Conservation (phyloP, 2,797 vertebrate species). For the Mastacembelus armatus region DNA sequence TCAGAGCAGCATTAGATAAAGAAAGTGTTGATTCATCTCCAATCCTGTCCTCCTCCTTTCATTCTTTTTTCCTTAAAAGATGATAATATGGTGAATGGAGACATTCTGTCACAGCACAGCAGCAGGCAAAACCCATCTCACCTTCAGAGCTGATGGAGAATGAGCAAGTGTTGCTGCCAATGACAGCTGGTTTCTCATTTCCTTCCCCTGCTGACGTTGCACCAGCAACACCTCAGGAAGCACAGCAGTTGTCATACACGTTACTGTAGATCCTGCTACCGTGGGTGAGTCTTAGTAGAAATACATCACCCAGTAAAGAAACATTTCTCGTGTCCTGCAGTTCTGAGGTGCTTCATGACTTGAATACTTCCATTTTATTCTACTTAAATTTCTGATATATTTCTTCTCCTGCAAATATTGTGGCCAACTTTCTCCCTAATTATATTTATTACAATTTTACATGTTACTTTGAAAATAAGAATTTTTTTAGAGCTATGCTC, state of each 20-base stretch:
- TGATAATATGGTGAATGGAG: slow-evolving; percentile 29
- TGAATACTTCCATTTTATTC: background rate
- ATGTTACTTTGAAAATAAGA: no score
- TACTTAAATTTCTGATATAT: no score
- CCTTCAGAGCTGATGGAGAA: slow-evolving; percentile 23
- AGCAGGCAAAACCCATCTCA: slow-evolving; percentile 15
- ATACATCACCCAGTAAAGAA: no score
- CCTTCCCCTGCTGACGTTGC: slow-evolving; percentile 9
- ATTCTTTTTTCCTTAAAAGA: slow-evolving; percentile 17
- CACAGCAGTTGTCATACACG: slow-evolving; percentile 18
- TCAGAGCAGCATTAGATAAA: slow-evolving; percentile 25
- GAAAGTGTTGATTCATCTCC: slow-evolving; percentile 34
- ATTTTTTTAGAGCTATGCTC: no score
- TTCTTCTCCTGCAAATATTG: no score
- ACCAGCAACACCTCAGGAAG: slow-evolving; percentile 37
- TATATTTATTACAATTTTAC: no score
- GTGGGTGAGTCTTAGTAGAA: background rate
- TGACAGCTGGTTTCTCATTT: slow-evolving; percentile 42
- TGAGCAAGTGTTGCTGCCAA: slow-evolving; percentile 16
- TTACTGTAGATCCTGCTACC: background rate
- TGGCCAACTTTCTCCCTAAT: no score
- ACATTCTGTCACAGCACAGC: slow-evolving; percentile 23
- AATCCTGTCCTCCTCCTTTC: slow-evolving; percentile 27
- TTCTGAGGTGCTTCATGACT: no score
- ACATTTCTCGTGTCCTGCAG: no score